These are phyloP conservation scores for Lacerta agilis DNA, from an alignment of 2,797 vertebrate genomes.

Conservation along the genomic window DNA sequence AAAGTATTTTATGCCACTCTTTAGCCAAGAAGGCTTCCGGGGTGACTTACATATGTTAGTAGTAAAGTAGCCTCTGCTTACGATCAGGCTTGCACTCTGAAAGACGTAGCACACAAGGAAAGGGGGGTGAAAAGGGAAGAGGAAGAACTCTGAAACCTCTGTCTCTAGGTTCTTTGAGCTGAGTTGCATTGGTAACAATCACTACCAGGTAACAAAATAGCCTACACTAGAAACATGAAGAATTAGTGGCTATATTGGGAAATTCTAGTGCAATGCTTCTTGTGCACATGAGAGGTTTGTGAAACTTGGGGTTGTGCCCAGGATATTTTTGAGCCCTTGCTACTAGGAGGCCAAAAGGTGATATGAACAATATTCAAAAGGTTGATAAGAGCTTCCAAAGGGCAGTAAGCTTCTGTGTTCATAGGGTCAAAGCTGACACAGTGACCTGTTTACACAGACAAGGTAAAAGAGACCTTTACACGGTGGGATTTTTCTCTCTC, in stretches of 20 bases:
- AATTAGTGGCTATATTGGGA: neutral
- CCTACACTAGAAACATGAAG: neutral
- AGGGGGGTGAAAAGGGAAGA: too few species aligned
- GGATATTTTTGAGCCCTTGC: constrained; percentile 23
- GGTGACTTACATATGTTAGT: too few species aligned
- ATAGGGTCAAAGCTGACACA: neutral
- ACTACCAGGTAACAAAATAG: neutral
- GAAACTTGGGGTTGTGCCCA: neutral
- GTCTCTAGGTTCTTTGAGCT: neutral
- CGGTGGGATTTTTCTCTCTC: neutral
- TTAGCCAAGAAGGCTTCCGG: neutral
- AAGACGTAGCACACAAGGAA: too few species aligned
- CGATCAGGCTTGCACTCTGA: too few species aligned
- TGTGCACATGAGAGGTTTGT: neutral
- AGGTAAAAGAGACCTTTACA: constrained; percentile 3
- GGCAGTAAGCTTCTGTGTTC: neutral
- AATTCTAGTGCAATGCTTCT: neutral
- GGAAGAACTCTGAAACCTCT: too few species aligned
- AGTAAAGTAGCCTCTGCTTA: too few species aligned
- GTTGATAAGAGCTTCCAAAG: constrained; percentile 18
- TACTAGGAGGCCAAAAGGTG: neutral
- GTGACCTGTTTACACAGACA: constrained; percentile 18
- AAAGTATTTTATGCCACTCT: neutral
- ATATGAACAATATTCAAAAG: constrained; percentile 24
- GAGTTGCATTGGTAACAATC: neutral